Evolutionary conservation across 2,113 vertebrate genomes (phyloP).

Genomic region (Passer domesticus): DNA sequence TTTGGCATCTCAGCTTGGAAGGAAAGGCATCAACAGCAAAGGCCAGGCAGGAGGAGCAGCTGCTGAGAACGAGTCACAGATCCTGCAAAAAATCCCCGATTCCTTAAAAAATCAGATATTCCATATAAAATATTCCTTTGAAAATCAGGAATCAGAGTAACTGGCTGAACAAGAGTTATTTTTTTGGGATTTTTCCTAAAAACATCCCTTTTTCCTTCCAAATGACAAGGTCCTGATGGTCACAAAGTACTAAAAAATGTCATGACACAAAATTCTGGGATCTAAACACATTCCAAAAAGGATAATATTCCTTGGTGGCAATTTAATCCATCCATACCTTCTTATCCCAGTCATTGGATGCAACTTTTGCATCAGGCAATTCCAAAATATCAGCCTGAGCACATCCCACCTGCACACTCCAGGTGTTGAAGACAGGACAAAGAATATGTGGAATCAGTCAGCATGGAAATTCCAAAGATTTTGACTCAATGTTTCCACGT

Average conservation of each 20-base stretch:
- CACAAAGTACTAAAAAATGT: background rate
- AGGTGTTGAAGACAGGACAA: background rate
- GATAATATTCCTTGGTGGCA: background rate
- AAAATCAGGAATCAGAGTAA: background rate
- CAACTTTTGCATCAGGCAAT: background rate
- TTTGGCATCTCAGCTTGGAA: background rate
- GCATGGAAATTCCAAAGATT: background rate
- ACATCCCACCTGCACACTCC: rapidly evolving
- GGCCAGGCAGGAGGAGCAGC: background rate
- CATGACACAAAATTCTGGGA: background rate
- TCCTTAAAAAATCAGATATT: background rate
- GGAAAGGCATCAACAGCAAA: background rate
- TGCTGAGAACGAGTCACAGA: background rate
- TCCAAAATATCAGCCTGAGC: background rate
- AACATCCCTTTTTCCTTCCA: rapidly evolving
- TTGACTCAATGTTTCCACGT: rapidly evolving
- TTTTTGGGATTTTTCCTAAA: background rate
- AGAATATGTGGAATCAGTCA: background rate
- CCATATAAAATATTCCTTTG: background rate
- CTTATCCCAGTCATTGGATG: too few species aligned
- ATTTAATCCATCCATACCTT: background rate
- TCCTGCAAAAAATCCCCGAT: background rate
- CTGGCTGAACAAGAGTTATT: background rate
- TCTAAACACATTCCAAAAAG: background rate
- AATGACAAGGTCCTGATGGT: rapidly evolving